Evolutionary conservation across 2,797 vertebrate species (phyloP).

Genomic region (Sebastes jordani): DNA sequence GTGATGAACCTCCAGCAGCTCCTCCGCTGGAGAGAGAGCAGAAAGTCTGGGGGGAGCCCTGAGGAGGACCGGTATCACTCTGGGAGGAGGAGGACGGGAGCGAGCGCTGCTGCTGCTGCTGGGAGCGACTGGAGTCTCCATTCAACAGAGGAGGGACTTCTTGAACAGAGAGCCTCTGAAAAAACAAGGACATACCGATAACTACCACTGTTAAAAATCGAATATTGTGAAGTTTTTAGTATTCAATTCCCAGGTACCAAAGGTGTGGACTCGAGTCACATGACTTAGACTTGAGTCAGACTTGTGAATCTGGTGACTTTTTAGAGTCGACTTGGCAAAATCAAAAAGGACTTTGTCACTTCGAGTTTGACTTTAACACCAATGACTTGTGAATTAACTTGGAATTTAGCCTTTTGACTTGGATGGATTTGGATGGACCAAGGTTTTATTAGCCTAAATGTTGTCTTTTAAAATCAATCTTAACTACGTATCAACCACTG

Average conservation of each 20-base stretch:
- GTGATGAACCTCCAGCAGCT: slow-evolving; percentile 55
- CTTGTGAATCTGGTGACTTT: background rate
- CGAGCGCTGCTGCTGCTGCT: slow-evolving; percentile 73
- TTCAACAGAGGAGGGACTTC: slow-evolving; percentile 87
- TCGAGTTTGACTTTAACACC: background rate
- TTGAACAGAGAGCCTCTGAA: slow-evolving; percentile 85
- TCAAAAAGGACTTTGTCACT: background rate
- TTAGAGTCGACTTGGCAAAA: background rate
- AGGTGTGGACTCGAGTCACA: background rate
- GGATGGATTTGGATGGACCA: background rate
- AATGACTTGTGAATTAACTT: background rate
- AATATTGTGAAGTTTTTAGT: background rate
- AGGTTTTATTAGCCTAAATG: no score
- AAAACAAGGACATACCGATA: background rate
- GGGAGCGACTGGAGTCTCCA: slow-evolving; percentile 81
- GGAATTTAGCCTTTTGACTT: background rate
- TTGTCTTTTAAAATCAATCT: no score
- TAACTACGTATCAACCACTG: no score
- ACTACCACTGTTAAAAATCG: background rate
- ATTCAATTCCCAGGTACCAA: background rate
- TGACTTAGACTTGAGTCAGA: background rate
- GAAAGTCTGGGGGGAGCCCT: slow-evolving; percentile 68
- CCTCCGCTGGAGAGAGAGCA: slow-evolving; percentile 54
- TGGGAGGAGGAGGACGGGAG: slow-evolving; percentile 67
- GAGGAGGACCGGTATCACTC: slow-evolving; percentile 62